Base-by-base conservation (phyloP, 2,113 vertebrate species). In the Pterophyllum scalare region DNA sequence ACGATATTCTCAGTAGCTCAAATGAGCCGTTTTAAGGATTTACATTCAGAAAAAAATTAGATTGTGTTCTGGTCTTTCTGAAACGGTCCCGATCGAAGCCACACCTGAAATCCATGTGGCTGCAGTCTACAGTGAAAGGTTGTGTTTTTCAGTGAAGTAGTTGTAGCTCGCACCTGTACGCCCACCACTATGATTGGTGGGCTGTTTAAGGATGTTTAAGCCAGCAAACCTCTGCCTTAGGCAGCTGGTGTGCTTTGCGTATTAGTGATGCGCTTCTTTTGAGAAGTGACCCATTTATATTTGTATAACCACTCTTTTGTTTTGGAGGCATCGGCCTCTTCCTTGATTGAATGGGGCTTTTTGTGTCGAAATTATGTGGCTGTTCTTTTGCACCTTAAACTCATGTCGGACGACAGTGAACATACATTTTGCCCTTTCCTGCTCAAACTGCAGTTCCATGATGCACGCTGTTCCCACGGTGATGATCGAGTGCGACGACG, bases 401-500 rank as follows among this genome's bases (percentile, higher is more conserved):
- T 31, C 4, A 6, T 26, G 35, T 75, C 59, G 24, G 19, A 59
- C 8, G 0, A 46, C 40, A 17, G 13, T 67, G 35, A 84, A 38
- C 58, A 4, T 20, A 93, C 83, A 83, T 11, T 85, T 15, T 88
- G 62, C 8, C 28, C 54, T 80, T 59, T 60, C 74, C 49, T 60
- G 2, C 81, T 76, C 0, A 52, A n/a, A 64, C 72, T 15, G 82
- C 93, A 98, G 97, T 94, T 97, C 98, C 90, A 96, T 97, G 94
- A 96, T 98, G 94, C 97, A 99, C 82, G 79, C 91, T 31, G 96
- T 97, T 95, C 97, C 98, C 92, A 95, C 97, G 40, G 96, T 98
- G 94, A 97, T 97, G 96, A 97, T 98, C 75, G 97, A 98, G 91
- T 98, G 97, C 13, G 96, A 98, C 84, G 97, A 98, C 85, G 95